Evolutionary conservation across 2,888 invertebrate genomes (phyloP), one percentile per base, ranked within the genome.

Genomic region (Archaeoteleia sp.): DNA sequence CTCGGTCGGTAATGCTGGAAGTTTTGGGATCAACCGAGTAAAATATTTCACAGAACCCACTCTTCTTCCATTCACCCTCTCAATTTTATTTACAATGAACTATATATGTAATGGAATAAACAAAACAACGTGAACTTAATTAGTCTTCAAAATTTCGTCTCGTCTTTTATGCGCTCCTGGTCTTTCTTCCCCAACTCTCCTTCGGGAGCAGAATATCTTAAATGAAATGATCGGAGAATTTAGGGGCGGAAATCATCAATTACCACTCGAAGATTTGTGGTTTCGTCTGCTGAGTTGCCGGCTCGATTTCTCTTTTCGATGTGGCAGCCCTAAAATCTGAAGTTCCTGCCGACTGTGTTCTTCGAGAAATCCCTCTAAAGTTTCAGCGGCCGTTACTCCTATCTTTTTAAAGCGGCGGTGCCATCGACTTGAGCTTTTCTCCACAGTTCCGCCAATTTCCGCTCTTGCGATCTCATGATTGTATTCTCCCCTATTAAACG

Each of bases 241-340:
- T 32, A 32, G 10, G 32, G 17, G 32, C 46, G 32, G 46, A 46
- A 46, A 46, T 46, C 46, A 29, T 32, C 20, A 20, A 46, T 46
- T 46, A 32, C 32, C 15, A 17, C 20, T 46, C 12, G 10, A 17
- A 20, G 34, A 25, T 25, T 27, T 13, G 42, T 13, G 42, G 25
- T 42, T 42, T 46, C 12, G 13, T 29, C 30, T n/a, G 6, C 32
- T 17, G 15, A 46, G 20, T 46, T 32, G 29, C 12, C 46, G 32
- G 9, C 32, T 34, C 12, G 1, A 17, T 20, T 30, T 43, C 10
- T 43, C 29, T 12, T 29, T 15, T 12, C 5, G 2, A 14, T 8
- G 9, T 15, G 14, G 3, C 39, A 9, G 9, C 20, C 12, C 10
- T 39, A 39, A 25, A 43, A 43, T 43, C 43, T 25, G 2, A 23